Evolutionary conservation across 2,888 invertebrate species (phyloP).

Genomic region (Hyppa rectilinea): DNA sequence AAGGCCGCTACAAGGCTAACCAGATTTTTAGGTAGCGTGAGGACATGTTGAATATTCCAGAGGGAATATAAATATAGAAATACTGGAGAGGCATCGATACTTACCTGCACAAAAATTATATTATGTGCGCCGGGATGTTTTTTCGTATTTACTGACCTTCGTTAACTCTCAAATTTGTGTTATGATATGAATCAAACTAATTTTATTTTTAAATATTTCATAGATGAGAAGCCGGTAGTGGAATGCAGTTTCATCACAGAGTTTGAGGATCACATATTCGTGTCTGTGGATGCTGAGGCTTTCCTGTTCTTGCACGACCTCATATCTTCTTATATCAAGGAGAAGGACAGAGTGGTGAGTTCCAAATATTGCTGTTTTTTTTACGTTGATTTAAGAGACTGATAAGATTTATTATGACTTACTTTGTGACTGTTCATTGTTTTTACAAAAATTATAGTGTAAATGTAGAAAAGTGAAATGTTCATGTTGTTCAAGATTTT

Average conservation of each 20-base stretch:
- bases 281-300: slow-evolving; percentile 99
- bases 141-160: neutral
- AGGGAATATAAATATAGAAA: too few species aligned
- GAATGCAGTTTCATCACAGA: slow-evolving; percentile 99
- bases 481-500: neutral
- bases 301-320: slow-evolving; percentile 99
- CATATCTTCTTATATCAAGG: slow-evolving; percentile 98
- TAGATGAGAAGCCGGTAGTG: slow-evolving; percentile 95
- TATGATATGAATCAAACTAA: neutral
- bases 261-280: slow-evolving; percentile 99
- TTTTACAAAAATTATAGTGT: neutral
- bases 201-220: neutral
- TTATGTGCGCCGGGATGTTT: neutral
- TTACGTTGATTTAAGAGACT: too few species aligned
- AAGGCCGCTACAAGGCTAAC: too few species aligned
- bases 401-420: neutral
- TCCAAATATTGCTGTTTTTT: neutral
- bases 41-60: neutral
- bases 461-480: neutral
- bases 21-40: neutral
- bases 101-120: too few species aligned
- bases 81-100: neutral
- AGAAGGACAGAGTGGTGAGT: slow-evolving; percentile 95
- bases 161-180: neutral
- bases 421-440: neutral